Base-by-base conservation (phyloP, 1,140 invertebrate genomes). In the Sycobia sp. region DNA sequence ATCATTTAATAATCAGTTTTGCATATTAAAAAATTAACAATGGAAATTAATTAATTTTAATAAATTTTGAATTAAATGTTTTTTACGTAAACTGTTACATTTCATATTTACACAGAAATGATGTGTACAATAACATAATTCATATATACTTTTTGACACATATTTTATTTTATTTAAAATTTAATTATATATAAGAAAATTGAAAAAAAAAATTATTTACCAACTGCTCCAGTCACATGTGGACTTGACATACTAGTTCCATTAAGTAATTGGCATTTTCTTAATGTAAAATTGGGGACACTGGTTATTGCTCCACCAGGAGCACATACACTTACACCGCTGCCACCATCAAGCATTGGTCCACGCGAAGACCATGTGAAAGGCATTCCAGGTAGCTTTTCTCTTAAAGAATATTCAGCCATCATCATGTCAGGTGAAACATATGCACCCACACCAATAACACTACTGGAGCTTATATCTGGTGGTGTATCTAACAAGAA, bases 371-470 rank as follows among this genome's bases (percentile, higher is more conserved):
- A 93, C 96, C 96, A 99, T 3, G 95, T 97, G 79, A 95, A 99
- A 5, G 93, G 89, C 81, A 90, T 93, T 18, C 89, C 89, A 10
- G 91, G 88, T 55, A 93, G 77, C 78, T 90, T 91, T 76, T 93
- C 88, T 50, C 92, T 85, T 77, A 98, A 84, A 0, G 94, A 93
- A 84, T 98, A 98, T 76, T 96, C 94, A 8, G 95, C 93, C 53
- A 89, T 82, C 94, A 97, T 97, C 96, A 99, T 99, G 66, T 97
- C 93, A 7, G 95, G 93, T 0, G 95, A 97, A 41, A 98, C 94
- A 80, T 96, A 98, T 41, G 97, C 96, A 43, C 95, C 96, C 39
- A 99, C 94, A 38, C 93, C 92, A 68, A 97, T 94, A 44, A 96
- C 85, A 55, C 88, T 89, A 53, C 88, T 88, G 47, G 91, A 88